Percentiles rank a stretch among this genome's conserved stretches.
phyloP scores from a whole-genome alignment of 2,797 vertebrate genomes.

The Enteromius radiatus region DNA sequence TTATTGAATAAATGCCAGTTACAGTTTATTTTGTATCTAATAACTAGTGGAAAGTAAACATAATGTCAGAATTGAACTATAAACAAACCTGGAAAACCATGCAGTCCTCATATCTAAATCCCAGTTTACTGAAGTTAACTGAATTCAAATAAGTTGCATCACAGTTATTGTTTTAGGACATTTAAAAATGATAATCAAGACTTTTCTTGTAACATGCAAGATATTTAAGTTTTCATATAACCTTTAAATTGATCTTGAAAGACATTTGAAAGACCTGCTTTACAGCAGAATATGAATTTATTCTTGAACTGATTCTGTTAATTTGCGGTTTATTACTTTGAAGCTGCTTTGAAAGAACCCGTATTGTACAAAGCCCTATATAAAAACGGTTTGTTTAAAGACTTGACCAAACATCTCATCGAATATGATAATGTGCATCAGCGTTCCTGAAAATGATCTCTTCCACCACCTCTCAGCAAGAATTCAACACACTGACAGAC shows the following conservation, averaged over 20 bases:
- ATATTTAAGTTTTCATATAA: background rate
- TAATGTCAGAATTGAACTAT: background rate
- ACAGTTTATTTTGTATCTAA: background rate
- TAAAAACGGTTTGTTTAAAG: background rate
- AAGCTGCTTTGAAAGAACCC: background rate
- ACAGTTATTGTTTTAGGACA: background rate
- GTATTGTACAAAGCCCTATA: background rate
- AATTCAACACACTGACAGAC: conserved; percentile 21
- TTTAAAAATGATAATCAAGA: background rate
- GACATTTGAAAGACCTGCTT: background rate
- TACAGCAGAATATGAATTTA: background rate
- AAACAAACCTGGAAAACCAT: background rate
- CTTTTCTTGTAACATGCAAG: background rate
- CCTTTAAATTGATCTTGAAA: background rate
- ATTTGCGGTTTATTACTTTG: background rate
- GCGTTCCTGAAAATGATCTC: background rate
- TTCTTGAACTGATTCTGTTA: background rate
- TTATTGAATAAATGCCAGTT: background rate
- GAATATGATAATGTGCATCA: background rate
- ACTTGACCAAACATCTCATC: background rate
- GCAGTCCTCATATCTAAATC: background rate
- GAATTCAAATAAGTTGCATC: background rate
- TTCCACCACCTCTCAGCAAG: background rate
- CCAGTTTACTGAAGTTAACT: background rate
- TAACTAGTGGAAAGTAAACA: background rate